Evolutionary conservation across 2,113 vertebrate species (phyloP).

Genomic region (Poecilia latipinna): DNA sequence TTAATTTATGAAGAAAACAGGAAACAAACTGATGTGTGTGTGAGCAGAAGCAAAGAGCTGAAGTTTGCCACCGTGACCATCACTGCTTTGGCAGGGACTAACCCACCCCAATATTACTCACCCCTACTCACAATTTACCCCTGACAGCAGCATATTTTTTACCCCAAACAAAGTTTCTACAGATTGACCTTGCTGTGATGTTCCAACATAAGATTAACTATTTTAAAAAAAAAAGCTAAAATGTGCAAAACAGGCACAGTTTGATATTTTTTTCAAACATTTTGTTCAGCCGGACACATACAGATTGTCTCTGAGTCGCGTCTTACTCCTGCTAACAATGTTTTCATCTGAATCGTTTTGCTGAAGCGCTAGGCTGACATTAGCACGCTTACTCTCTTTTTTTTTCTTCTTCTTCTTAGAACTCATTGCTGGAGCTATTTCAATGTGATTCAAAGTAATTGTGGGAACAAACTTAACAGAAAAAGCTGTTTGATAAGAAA

Average conservation of each 20-base stretch:
- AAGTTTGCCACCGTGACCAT: background rate
- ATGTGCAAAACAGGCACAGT: no score
- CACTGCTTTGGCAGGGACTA: background rate
- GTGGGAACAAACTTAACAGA: no score
- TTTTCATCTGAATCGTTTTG: background rate
- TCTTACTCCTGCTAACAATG: background rate
- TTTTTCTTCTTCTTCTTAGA: background rate
- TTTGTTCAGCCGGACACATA: no score
- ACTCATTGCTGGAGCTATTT: background rate
- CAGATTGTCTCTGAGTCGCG: no score
- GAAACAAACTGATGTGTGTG: background rate
- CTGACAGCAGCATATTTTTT: no score
- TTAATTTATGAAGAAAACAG: background rate
- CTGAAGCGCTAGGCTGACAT: background rate
- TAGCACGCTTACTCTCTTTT: background rate
- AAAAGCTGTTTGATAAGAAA: no score
- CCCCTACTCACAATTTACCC: background rate
- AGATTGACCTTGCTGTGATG: background rate
- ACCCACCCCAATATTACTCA: background rate
- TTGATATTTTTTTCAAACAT: no score
- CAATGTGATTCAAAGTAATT: no score
- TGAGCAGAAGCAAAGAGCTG: background rate
- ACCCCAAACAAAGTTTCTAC: no score
- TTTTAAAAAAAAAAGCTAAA: background rate
- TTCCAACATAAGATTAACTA: background rate